Evolutionary conservation across 2,797 vertebrate genomes (phyloP).

Genomic region (Neoniphon sammara): DNA sequence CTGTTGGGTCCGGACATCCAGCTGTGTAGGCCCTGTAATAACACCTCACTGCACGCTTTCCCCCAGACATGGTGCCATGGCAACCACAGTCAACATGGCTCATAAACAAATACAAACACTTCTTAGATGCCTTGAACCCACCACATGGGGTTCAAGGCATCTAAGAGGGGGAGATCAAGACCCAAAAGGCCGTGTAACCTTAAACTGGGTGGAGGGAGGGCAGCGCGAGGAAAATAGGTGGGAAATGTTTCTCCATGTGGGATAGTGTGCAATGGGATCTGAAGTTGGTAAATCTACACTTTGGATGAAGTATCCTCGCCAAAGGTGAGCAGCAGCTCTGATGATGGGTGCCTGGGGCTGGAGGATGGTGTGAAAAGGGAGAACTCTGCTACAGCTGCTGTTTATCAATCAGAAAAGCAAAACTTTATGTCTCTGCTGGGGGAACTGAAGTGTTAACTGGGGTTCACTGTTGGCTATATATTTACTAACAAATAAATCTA

Average conservation of each 20-base stretch:
- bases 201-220: constrained; percentile 68
- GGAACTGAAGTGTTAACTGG: constrained; percentile 22
- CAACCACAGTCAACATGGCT: constrained; percentile 74
- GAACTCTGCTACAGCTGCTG: constrained; percentile 59
- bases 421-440: neutral
- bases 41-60: constrained; percentile 65
- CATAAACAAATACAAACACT: constrained; percentile 73
- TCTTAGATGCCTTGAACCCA: constrained; percentile 67
- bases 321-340: constrained; percentile 58
- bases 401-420: constrained; percentile 53
- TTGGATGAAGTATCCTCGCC: constrained; percentile 61
- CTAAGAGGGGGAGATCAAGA: constrained; percentile 47
- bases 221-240: constrained; percentile 72
- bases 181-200: constrained; percentile 71
- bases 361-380: constrained; percentile 44
- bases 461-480: constrained; percentile 12
- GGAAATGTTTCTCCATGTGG: constrained; percentile 73
- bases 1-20: constrained; percentile 69
- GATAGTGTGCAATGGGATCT: constrained; percentile 57
- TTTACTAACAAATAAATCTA: constrained; percentile 15
- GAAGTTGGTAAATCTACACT: constrained; percentile 65
- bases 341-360: constrained; percentile 2
- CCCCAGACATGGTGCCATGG: constrained; percentile 70
- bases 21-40: constrained; percentile 73
- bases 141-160: constrained; percentile 37